phyloP scores from a whole-genome alignment of 92 coral and sea anemone genomes.

The Parazoanthus darwini region DNA sequence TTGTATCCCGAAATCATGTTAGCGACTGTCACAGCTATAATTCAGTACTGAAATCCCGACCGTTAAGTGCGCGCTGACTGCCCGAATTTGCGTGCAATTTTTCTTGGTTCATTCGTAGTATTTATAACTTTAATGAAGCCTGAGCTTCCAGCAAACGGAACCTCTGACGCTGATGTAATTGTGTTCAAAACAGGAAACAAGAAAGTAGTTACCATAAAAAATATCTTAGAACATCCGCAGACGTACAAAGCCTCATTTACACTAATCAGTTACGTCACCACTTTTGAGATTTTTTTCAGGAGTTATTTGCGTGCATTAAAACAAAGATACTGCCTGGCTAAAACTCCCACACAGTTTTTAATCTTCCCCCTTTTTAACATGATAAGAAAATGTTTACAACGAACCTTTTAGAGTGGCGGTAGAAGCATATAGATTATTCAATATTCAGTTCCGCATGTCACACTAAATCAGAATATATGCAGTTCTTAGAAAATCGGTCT shows the following conservation, averaged over 20 bases:
- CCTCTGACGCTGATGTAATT: neutral
- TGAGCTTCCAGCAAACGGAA: neutral
- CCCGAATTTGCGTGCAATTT: neutral
- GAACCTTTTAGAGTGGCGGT: too few relatives aligned
- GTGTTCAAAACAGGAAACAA: constrained; percentile 6
- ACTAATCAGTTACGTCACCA: neutral
- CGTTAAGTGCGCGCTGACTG: neutral
- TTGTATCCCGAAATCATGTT: neutral
- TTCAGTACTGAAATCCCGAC: neutral
- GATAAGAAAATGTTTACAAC: neutral
- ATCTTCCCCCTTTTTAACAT: neutral
- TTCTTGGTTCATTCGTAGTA: neutral
- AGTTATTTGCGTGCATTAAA: neutral
- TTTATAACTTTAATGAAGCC: neutral
- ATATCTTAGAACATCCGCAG: neutral
- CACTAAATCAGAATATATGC: too few relatives aligned
- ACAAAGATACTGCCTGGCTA: neutral
- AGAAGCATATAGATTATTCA: too few relatives aligned
- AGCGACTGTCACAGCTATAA: too few relatives aligned
- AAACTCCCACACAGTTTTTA: neutral
- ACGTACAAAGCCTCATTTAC: neutral
- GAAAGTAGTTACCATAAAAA: neutral
- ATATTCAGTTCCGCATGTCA: too few relatives aligned
- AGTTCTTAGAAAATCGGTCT: too few relatives aligned
- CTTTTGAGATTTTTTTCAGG: neutral